Evolutionary conservation across 2,888 invertebrate species (phyloP), one percentile per base, ranked within the genome.

Genomic region (Hydraecia micacea): DNA sequence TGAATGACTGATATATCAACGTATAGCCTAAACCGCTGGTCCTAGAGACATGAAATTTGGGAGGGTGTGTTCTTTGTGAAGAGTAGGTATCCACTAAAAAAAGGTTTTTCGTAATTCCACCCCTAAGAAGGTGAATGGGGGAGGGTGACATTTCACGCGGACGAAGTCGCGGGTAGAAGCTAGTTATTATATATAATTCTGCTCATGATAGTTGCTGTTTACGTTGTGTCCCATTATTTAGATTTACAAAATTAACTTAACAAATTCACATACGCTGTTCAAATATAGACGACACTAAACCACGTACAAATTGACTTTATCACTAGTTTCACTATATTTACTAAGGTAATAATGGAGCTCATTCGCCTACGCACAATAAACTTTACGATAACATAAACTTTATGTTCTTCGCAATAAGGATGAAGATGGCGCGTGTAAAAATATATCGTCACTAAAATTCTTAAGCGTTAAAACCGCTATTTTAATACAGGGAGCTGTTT

Each of bases 261-360:
- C 25, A 68, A n/a, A 62, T 69, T 81, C 60, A 55, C 42, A 52
- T 69, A 75, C 75, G 18, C 58, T 70, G 15, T 39, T 46, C 65
- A 62, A 75, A 75, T 77, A 75, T 28, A 73, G 60, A 74, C 74
- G 58, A 42, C 69, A 58, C 11, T 18, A 46, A 49, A 67, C 67
- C 72, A 32, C 52, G 77, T 46, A 79, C 85, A 79, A 84, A 85
- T 85, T 84, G 66, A 81, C 84, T 88, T 84, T 77, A 81, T 84
- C 67, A 81, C 81, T 76, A 68, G 79, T 83, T 78, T 72, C 55
- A 62, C 66, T 67, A 72, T 80, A 85, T 86, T 83, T 83, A 80
- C 73, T 13, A 80, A 60, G 78, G 66, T 75, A 75, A 86, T 83
- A 65, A 58, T 21, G n/a, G 7, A 79, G 63, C 63, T n/a, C 13